A percentile compares a stretch with the other conserved stretches of the same genome.
Evolutionary conservation across 2,797 vertebrate species (phyloP).

Genomic region (Fratercula arctica): DNA sequence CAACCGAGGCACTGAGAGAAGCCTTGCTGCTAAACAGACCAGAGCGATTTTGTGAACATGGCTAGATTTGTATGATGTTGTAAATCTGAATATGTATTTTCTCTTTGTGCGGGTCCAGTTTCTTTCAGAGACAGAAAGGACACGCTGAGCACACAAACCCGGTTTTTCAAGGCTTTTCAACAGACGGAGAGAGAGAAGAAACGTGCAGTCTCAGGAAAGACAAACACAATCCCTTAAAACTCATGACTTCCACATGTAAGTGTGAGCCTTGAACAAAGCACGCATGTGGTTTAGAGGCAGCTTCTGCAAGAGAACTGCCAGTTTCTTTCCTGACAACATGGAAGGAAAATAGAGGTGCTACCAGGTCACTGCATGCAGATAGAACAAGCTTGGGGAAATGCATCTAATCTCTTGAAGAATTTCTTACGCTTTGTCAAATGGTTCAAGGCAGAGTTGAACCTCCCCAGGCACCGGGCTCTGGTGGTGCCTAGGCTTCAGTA

Average conservation of each 20-base stretch:
- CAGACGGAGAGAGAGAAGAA: neutral
- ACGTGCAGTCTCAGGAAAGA: neutral
- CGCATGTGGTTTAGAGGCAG: neutral
- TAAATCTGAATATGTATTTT: neutral
- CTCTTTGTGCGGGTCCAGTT: neutral
- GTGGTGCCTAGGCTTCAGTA: neutral
- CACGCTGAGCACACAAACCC: neutral
- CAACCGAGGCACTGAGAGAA: neutral
- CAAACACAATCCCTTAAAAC: neutral
- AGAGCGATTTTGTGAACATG: neutral
- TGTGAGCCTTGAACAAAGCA: neutral
- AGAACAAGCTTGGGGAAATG: neutral
- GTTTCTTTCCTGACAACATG: neutral
- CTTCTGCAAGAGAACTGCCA: neutral
- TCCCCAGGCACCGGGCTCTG: neutral
- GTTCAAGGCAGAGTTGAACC: neutral
- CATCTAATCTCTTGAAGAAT: neutral
- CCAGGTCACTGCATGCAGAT: accelerated
- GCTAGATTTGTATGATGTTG: neutral
- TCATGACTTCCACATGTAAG: neutral
- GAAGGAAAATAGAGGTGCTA: neutral
- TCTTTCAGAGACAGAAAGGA: neutral
- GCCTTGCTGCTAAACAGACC: neutral
- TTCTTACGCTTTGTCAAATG: neutral
- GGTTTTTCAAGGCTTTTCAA: neutral